These are phyloP conservation scores for Oscheius sp. DNA, from an alignment of 2,888 invertebrate genomes.

Conservation along the genomic window DNA sequence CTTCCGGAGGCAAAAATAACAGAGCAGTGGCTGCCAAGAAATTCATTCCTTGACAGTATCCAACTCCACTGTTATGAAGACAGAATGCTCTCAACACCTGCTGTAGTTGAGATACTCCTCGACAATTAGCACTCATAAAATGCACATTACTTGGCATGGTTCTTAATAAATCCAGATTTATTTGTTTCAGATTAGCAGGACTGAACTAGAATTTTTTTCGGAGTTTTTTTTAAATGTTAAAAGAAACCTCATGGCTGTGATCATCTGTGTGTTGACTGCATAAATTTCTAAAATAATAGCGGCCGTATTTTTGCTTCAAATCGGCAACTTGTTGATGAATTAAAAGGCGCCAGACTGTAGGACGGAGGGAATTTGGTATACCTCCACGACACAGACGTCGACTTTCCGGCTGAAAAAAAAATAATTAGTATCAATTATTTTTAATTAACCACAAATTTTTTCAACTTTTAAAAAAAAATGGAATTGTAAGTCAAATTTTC, in stretches of 20 bases:
- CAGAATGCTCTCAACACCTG: conserved; percentile 75
- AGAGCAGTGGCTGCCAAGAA: conserved; percentile 74
- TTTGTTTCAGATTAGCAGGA: conserved; percentile 74
- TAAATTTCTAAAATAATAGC: conserved; percentile 73
- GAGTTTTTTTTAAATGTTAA: neutral
- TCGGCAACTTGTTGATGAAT: conserved; percentile 71
- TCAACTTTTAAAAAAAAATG: conserved; percentile 33
- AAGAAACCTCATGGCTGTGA: conserved; percentile 72
- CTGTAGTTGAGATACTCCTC: conserved; percentile 74
- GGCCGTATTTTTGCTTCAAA: conserved; percentile 72
- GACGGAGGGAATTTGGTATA: conserved; percentile 72
- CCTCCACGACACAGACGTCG: conserved; percentile 73
- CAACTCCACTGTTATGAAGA: conserved; percentile 74
- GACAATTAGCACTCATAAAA: conserved; percentile 73
- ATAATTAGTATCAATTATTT: too few species aligned
- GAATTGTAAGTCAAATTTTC: neutral
- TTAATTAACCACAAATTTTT: too few species aligned
- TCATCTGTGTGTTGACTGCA: conserved; percentile 70
- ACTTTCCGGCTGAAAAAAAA: conserved; percentile 70
- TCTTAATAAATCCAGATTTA: conserved; percentile 74
- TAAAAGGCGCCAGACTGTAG: conserved; percentile 73
- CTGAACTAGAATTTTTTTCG: conserved; percentile 69
- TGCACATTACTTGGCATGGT: conserved; percentile 75
- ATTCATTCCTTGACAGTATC: conserved; percentile 76
- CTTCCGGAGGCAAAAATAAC: conserved; percentile 74